Base-by-base conservation (phyloP, 2,797 vertebrate species). In the Psittacula derbiana region DNA sequence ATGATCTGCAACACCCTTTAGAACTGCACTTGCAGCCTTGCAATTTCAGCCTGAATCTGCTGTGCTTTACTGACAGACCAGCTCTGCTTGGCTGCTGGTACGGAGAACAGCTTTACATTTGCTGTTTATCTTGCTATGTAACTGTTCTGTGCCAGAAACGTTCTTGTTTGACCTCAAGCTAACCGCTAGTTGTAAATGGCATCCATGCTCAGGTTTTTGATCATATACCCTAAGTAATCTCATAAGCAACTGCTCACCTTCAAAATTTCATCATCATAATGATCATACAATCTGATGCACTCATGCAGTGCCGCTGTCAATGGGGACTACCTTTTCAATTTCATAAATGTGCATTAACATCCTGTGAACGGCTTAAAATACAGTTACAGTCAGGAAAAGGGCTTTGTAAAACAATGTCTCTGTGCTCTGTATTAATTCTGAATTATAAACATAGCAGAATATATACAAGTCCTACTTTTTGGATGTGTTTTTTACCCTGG, bases 381-480 rank as follows among this genome's bases (percentile, higher is more conserved):
- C 33, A 53, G 70, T 70, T 81, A 52, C 0, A 0, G 66, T 18
- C 72, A 81, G 88, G 81, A 88, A 86, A 95, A 70, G 82, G 73
- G 81, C 92, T 94, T 87, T 74, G 55, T 57, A 72, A 86, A 92
- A 93, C 33, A 70, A 24, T 44, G 43, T 27, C 72, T 78, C 86
- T n/a, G n/a, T 69, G 46, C 81, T 93, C 82, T 91, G n/a, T 90
- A 79, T 84, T 93, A 88, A 81, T 88, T 94, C 89, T 86, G 70
- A 94, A 57, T 84, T 71, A 88, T 86, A 95, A 97, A 88, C 79
- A 73, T 43, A 81, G 76, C 61, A 88, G 57, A 72, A 86, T 72
- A 57, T 60, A 91, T 18, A 84, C 70, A 75, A 90, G 80, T 79
- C 70, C 80, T 90, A 52, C 76, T 84, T 94, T 81, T 80, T 10